Evolutionary conservation across 2,113 vertebrate species (phyloP).

Genomic region (Myiozetetes cayanensis): DNA sequence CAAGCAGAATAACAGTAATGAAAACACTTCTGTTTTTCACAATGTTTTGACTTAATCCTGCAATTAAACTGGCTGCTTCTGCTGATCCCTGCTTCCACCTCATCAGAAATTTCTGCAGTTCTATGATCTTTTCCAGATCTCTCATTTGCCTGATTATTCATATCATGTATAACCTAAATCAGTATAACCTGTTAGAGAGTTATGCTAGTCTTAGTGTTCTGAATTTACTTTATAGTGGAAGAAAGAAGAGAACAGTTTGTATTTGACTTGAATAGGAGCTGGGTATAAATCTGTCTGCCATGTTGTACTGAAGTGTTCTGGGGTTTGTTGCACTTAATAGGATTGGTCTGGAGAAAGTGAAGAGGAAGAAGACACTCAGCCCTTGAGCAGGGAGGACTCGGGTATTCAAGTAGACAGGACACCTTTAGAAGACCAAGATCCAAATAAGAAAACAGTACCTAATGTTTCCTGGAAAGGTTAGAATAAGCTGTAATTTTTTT

Average conservation of each 20-base stretch:
- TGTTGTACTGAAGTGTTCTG: background rate
- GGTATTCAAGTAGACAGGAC: slow-evolving; percentile 96
- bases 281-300: background rate
- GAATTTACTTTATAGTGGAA: background rate
- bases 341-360: slow-evolving; percentile 94
- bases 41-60: background rate
- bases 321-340: slow-evolving; percentile 64
- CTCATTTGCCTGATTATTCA: background rate
- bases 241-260: background rate
- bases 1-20: background rate
- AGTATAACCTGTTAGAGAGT: background rate
- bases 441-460: slow-evolving; percentile 76
- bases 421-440: slow-evolving; percentile 88
- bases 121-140: background rate
- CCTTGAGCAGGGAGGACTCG: slow-evolving; percentile 93
- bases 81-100: background rate
- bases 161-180: background rate
- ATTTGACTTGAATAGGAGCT: background rate
- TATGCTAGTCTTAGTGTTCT: background rate
- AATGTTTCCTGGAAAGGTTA: slow-evolving; percentile 76
- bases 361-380: slow-evolving; percentile 85
- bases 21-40: background rate
- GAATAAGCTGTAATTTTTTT: background rate
- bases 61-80: background rate
- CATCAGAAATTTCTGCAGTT: background rate